Conservation (phyloP, 2,797 vertebrate species). For the Ptychadena robeensis region DNA sequence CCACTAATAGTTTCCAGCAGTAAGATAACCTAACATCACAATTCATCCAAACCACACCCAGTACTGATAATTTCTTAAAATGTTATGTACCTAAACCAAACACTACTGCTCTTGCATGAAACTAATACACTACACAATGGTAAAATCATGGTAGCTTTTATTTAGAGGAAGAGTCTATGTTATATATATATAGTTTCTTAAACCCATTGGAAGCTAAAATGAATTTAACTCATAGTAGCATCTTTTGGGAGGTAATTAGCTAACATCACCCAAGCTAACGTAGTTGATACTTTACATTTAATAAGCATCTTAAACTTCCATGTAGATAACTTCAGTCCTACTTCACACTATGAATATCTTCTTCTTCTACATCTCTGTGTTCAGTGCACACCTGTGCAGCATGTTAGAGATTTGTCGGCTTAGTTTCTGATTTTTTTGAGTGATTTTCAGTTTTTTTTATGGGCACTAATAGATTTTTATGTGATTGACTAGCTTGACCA, state of each 20-base stretch:
- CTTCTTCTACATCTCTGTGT: neutral
- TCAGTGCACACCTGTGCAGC: too few species aligned
- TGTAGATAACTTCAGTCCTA: neutral
- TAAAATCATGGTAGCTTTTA: neutral
- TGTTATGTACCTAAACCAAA: neutral
- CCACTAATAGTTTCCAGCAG: neutral
- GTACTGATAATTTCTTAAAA: constrained; percentile 19
- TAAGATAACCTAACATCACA: neutral
- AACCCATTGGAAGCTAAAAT: neutral
- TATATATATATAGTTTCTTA: too few species aligned
- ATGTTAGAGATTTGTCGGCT: neutral
- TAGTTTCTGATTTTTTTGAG: neutral
- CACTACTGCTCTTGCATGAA: neutral
- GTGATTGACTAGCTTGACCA: too few species aligned
- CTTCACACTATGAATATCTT: neutral
- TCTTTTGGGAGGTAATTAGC: neutral
- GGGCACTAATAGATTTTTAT: too few species aligned
- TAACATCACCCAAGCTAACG: too few species aligned
- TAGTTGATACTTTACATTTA: too few species aligned
- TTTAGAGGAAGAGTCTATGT: too few species aligned
- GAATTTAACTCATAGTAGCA: neutral
- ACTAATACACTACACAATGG: neutral
- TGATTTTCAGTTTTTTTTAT: too few species aligned
- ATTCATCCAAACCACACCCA: neutral
- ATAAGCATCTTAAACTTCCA: neutral